These are phyloP conservation scores for Mylabris sibirica DNA, from an alignment of 2,888 invertebrate genomes.

Conservation along the genomic window DNA sequence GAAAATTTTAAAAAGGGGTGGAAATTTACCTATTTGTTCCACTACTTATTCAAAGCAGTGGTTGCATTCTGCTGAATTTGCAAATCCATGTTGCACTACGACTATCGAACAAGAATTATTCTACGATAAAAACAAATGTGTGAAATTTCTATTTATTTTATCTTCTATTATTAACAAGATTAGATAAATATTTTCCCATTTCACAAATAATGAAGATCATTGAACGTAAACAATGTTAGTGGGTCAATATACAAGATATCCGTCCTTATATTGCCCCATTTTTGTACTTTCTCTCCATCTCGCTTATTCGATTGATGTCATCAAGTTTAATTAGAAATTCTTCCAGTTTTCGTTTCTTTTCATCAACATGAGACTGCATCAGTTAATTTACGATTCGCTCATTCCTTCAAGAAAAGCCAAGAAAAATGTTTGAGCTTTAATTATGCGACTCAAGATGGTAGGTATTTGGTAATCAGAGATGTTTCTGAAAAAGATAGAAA, in stretches of 20 bases:
- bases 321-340: slow-evolving; percentile 14
- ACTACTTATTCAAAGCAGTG: neutral
- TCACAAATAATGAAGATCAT: slow-evolving; percentile 19
- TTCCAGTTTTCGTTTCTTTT: neutral
- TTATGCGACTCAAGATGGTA: neutral
- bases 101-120: neutral
- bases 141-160: neutral
- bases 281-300: neutral
- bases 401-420: neutral
- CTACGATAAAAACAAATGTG: no score
- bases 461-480: slow-evolving; percentile 7
- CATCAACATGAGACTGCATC: neutral
- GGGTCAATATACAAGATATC: slow-evolving; percentile 28
- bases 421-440: slow-evolving; percentile 6
- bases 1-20: neutral
- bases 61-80: no score
- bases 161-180: neutral
- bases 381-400: neutral
- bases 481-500: no score
- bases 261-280: neutral
- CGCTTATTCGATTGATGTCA: neutral
- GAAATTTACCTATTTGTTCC: neutral
- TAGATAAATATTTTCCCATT: neutral
- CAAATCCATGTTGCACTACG: no score
- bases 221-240: slow-evolving; percentile 32